Evolutionary conservation across 2,113 vertebrate genomes (phyloP).

Genomic region (Phylloscopus trochiloides): DNA sequence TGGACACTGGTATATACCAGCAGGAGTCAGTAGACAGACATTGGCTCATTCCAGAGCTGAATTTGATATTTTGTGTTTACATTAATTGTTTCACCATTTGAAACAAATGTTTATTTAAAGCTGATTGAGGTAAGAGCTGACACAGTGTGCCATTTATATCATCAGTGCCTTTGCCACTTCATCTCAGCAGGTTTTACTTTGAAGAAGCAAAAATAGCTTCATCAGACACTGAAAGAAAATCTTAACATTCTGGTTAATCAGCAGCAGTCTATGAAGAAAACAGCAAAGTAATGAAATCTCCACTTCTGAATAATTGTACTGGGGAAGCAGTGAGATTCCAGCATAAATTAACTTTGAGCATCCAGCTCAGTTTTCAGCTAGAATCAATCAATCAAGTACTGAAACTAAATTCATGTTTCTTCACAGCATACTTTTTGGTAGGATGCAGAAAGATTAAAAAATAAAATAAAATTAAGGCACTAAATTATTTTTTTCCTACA

Average conservation of each 20-base stretch:
- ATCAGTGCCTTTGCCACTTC: constrained; percentile 24
- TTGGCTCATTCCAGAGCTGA: neutral
- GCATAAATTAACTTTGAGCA: constrained; percentile 54
- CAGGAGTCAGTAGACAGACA: neutral
- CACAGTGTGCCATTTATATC: constrained; percentile 48
- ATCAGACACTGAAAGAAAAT: constrained; percentile 42
- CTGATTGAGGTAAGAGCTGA: constrained; percentile 49
- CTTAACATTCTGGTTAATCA: constrained; percentile 47
- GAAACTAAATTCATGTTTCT: neutral
- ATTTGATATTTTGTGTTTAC: constrained; percentile 2
- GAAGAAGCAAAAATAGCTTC: constrained; percentile 54
- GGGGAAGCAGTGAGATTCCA: constrained; percentile 11
- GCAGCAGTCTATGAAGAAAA: constrained; percentile 37
- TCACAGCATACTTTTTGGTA: neutral
- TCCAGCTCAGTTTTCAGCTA: neutral
- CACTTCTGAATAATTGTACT: constrained; percentile 40
- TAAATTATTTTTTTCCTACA: neutral
- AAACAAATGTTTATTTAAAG: constrained; percentile 63
- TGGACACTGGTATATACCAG: neutral
- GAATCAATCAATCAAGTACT: neutral
- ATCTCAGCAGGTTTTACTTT: constrained; percentile 48
- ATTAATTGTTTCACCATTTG: constrained; percentile 45
- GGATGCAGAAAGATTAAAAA: neutral
- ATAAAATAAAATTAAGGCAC: neutral
- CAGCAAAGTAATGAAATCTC: constrained; percentile 48